Evolutionary conservation across 1,140 invertebrate species (phyloP).

Genomic region (Orius insidiosus): DNA sequence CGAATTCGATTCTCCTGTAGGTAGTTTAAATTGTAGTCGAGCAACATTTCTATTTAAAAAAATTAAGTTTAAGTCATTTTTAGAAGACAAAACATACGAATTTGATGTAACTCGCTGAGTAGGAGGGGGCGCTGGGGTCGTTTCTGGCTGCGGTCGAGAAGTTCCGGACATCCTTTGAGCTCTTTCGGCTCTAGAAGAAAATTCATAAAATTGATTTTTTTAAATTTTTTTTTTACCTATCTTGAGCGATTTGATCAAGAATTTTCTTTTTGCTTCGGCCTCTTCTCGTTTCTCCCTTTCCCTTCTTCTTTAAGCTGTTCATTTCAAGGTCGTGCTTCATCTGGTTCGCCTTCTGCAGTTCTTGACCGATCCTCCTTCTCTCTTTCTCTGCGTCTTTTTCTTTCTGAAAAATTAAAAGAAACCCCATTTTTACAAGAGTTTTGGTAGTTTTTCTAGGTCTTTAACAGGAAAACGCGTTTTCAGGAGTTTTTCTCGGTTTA

Average conservation of each 20-base stretch:
- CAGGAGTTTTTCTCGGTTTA: too few relatives aligned
- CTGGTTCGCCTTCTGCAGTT: constrained; percentile 46
- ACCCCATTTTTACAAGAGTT: too few relatives aligned
- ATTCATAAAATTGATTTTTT: too few relatives aligned
- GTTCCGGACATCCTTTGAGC: neutral
- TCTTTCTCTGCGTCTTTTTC: constrained; percentile 49
- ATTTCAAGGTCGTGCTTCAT: constrained; percentile 56
- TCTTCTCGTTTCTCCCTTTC: constrained; percentile 55
- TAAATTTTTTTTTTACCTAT: constrained; percentile 30
- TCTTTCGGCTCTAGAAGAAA: neutral
- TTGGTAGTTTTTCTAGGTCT: too few relatives aligned
- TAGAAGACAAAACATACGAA: neutral
- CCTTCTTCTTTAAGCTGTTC: constrained; percentile 42
- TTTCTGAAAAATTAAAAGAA: constrained; percentile 18
- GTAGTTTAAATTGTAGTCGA: constrained; percentile 65
- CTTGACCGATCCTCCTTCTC: constrained; percentile 47
- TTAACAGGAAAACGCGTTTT: too few relatives aligned
- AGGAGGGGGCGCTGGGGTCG: neutral
- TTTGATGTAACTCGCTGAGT: neutral
- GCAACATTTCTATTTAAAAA: constrained; percentile 24
- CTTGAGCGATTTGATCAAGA: constrained; percentile 49
- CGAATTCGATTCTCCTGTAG: constrained; percentile 50
- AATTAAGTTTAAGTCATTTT: neutral
- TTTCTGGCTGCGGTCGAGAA: neutral
- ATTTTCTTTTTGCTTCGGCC: constrained; percentile 45